A percentile compares a stretch with the other conserved stretches of the same genome.
Evolutionary conservation across 1,140 invertebrate genomes (phyloP).

Genomic region (Rhagoletis pomonella): DNA sequence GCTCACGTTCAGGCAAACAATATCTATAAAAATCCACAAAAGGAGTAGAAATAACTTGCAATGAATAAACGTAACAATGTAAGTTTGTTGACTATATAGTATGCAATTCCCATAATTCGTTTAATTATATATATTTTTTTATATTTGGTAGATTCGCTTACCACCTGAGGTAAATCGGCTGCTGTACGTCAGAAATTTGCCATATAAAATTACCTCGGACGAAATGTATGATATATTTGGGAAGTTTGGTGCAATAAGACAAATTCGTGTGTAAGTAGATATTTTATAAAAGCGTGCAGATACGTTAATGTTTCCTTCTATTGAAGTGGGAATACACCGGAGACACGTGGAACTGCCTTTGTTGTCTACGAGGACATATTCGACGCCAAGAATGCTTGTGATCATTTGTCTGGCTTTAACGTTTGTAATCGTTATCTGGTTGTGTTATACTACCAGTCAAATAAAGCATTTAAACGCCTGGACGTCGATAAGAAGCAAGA

Average conservation of each 20-base stretch:
- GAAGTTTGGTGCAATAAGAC: constrained; percentile 99
- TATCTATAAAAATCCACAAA: neutral
- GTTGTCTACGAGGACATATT: constrained; percentile 99
- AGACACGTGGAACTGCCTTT: constrained; percentile 98
- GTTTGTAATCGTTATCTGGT: constrained; percentile 99
- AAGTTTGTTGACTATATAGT: constrained; percentile 59
- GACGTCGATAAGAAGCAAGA: constrained; percentile 98
- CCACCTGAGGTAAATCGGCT: constrained; percentile 99
- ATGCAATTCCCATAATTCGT: too few relatives aligned
- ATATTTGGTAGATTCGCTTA: constrained; percentile 87
- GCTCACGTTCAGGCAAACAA: neutral
- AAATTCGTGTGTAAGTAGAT: constrained; percentile 95
- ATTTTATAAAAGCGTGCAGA: neutral
- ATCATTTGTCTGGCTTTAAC: constrained; percentile 99
- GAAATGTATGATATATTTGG: constrained; percentile 99
- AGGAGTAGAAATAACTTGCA: neutral
- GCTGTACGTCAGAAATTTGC: constrained; percentile 96
- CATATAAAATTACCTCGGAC: constrained; percentile 99
- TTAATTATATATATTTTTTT: constrained; percentile 55
- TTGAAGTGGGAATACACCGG: constrained; percentile 94
- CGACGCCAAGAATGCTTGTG: constrained; percentile 99
- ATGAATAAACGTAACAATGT: constrained; percentile 73
- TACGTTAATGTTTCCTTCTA: neutral
- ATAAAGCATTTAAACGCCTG: constrained; percentile 96
- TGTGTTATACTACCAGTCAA: constrained; percentile 96